phyloP scores from a whole-genome alignment of 1,140 invertebrate species.

The Heliconius nattereri region DNA sequence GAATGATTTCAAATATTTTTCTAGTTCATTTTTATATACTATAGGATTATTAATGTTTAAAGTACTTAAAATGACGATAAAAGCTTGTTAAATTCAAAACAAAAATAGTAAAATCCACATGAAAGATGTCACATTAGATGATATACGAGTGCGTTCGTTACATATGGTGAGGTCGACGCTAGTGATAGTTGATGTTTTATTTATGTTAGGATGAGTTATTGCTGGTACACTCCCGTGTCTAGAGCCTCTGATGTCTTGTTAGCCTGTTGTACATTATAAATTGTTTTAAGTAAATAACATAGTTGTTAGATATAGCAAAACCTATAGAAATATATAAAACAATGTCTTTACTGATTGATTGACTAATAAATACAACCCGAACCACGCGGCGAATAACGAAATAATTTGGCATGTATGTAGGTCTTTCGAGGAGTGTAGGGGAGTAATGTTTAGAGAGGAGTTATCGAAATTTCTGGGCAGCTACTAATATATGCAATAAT shows the following conservation, averaged over 20 bases:
- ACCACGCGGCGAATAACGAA: no score
- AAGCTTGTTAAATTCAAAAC: neutral
- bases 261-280: neutral
- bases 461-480: no score
- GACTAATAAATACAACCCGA: neutral
- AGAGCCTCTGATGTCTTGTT: neutral
- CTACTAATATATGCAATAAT: no score
- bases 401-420: no score
- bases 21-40: no score
- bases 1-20: no score
- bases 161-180: neutral
- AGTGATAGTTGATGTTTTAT: neutral
- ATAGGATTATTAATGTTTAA: no score
- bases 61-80: neutral
- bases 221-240: neutral
- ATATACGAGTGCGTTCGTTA: neutral
- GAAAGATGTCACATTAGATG: constrained; percentile 1
- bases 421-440: no score
- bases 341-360: neutral
- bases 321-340: no score
- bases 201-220: constrained; percentile 1
- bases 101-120: neutral
- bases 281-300: neutral
- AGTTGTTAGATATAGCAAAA: no score
- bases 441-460: no score